Evolutionary conservation across 2,888 invertebrate genomes (phyloP), one percentile per base, ranked within the genome.

Genomic region (Trichogramma dendrolimi): DNA sequence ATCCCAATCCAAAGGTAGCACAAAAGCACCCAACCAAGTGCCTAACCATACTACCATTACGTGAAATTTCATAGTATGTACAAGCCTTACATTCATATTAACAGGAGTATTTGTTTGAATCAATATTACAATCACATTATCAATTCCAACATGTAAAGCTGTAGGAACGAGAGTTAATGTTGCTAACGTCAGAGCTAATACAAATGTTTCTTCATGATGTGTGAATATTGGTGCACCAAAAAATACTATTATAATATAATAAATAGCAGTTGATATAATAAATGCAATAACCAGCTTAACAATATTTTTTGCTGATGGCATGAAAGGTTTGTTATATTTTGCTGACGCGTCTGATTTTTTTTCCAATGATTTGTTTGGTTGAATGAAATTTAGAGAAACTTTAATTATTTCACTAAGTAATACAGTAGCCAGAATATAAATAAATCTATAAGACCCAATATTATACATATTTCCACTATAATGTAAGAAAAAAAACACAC

Each of bases 1-100:
- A 77, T 94, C 91, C 95, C 95, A 95, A 76, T 95, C 95, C 43
- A 95, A 80, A 0, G 95, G 94, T 67, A 95, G 91, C 1, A 91
- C 89, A 61, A 90, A 83, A 4, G 92, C 91, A 5, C 94, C 92
- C 2, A 91, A 72, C 93, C 94, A 94, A 5, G 91, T 86, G 4
- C 94, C 94, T 43, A 90, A 77, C 8, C 92, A 74, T 0, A 87
- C 85, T 48, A 82, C 81, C 59, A 86, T 82, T 54, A 87, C 79
- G 80, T 86, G 84, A 55, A 84, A 83, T 49, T 81, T 75, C 6
- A 84, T 73, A 6, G 83, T 83, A 66, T 84, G 82, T 27, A 81
- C 82, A 6, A 83, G 77, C 5, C 78, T 64, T 50, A 76, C 73
- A 8, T 67, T 67, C 46, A 71, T 66, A 1, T 74, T 70, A 7